Evolutionary conservation across 2,797 vertebrate genomes (phyloP), one percentile per base, ranked within the genome.

Genomic region (Sebastes hubbsi): DNA sequence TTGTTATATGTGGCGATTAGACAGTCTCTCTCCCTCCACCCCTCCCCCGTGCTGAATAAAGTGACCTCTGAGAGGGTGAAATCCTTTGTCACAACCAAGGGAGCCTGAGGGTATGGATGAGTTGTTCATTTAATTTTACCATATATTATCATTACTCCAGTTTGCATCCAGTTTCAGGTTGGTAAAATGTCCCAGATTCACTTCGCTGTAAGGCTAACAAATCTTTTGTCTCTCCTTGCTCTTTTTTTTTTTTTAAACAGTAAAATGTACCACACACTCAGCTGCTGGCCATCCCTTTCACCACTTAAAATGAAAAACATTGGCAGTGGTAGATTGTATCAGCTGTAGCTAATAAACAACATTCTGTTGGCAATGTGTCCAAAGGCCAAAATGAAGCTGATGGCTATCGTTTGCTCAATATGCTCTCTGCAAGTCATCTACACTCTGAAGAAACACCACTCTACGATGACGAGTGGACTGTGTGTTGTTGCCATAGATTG

Each of bases 61-160:
- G 52, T 79, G 75, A 75, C 78, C 80, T 82, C 82, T 60, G 67
- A 77, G 72, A 72, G 72, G 71, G 32, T 66, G 67, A 61, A 63
- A 67, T 81, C 46, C 69, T 80, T 86, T 80, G 60, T 81, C 67
- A 70, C 72, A 66, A 22, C 72, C 25, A 11, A 67, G 30, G 56
- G 58, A 75, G 60, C 62, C 56, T n/a, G 63, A 64, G 65, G 25
- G 8, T 52, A 30, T 65, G 56, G 32, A 61, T 75, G 36, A 4
- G 36, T 63, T 60, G 54, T 36, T 46, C 32, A 60, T 83, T 77
- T 59, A 77, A 60, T 62, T 58, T 20, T 24, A 55, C 14, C 8
- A 18, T 29, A 52, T 38, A 13, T 61, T 20, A 13, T n/a, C 16
- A 22, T 36, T 18, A 18, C 8, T 36, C 5, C 5, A 38, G 16